Evolutionary conservation across 2,888 invertebrate genomes (phyloP).

Genomic region (Micoletzkya japonica): DNA sequence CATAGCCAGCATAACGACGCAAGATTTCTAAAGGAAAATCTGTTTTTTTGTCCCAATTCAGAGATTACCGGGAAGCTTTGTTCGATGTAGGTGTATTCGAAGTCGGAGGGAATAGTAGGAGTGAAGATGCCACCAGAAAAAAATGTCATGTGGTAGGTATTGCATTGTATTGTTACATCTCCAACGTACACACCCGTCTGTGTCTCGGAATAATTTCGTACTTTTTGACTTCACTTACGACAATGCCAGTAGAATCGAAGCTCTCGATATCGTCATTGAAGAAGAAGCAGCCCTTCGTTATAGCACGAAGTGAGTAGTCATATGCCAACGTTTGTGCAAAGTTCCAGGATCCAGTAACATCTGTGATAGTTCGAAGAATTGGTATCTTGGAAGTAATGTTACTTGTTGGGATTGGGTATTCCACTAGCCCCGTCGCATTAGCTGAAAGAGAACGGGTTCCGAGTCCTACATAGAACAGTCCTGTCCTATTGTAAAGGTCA

Average conservation of each 20-base stretch:
- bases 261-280: conserved; percentile 34
- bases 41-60: neutral
- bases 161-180: conserved; percentile 3
- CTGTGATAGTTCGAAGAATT: no score
- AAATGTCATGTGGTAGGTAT: conserved; percentile 21
- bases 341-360: conserved; percentile 29
- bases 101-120: conserved; percentile 41
- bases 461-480: conserved; percentile 45
- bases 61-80: conserved; percentile 32
- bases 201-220: neutral
- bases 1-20: conserved; percentile 22
- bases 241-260: conserved; percentile 41
- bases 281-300: conserved; percentile 49
- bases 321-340: conserved; percentile 26
- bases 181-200: conserved; percentile 24
- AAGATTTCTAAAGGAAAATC: conserved; percentile 15
- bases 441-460: conserved; percentile 31
- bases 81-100: conserved; percentile 39
- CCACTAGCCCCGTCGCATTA: neutral
- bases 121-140: conserved; percentile 35
- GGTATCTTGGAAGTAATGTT: neutral
- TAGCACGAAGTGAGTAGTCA: conserved; percentile 39
- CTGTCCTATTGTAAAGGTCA: conserved; percentile 42
- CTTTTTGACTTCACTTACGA: no score
- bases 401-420: conserved; percentile 14